Evolutionary conservation across 1,140 invertebrate genomes (phyloP).

Genomic region (Cheumatopsyche charites): DNA sequence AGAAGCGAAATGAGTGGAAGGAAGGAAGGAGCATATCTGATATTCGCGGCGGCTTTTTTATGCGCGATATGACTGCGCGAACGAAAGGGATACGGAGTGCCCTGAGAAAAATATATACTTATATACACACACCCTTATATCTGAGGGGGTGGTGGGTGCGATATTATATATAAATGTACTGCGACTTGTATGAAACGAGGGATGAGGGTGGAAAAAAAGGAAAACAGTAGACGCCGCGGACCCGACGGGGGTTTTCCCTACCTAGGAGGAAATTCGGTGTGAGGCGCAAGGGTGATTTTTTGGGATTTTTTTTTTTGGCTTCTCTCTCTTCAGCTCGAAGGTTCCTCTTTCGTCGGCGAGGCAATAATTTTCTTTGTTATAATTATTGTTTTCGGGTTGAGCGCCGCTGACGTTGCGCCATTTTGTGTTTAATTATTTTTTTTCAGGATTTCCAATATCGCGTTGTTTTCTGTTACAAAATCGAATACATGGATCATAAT

Average conservation of each 20-base stretch:
- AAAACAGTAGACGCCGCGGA: slow-evolving; percentile 21
- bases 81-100: slow-evolving; percentile 43
- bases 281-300: not conserved
- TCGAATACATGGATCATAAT: not conserved
- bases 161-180: slow-evolving; percentile 1
- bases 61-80: slow-evolving; percentile 44
- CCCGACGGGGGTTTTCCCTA: not conserved
- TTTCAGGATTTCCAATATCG: not conserved
- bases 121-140: slow-evolving; percentile 8
- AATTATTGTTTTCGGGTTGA: slow-evolving; percentile 32
- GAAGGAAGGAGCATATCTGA: slow-evolving; percentile 44
- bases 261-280: too few species aligned
- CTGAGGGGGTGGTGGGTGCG: slow-evolving; percentile 16
- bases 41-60: slow-evolving; percentile 49
- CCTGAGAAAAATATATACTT: slow-evolving; percentile 25
- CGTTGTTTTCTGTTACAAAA: not conserved
- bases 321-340: slow-evolving; percentile 15
- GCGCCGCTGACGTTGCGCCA: not conserved
- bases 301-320: not conserved
- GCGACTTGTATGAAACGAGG: not conserved
- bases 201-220: not conserved
- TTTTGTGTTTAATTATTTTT: not conserved
- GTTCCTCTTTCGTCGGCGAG: not conserved
- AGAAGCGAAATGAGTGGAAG: slow-evolving; percentile 32
- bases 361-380: slow-evolving; percentile 35